Base-by-base conservation (phyloP, 1,140 invertebrate genomes). In the Bombus haemorrhoidalis region DNA sequence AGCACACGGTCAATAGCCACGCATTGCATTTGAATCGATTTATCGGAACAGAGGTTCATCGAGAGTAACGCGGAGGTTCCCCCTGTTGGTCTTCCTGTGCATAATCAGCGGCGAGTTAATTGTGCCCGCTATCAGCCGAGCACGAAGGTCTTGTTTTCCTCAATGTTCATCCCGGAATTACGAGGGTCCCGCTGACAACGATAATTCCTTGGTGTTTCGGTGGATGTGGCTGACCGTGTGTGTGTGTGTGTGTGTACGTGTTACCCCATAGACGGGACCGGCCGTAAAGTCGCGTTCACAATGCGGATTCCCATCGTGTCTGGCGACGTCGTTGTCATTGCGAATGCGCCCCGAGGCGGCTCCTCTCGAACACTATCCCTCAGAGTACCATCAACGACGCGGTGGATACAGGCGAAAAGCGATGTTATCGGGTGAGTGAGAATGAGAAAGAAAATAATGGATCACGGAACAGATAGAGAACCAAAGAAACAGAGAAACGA, bases 91-190 rank as follows among this genome's bases (percentile, higher is more conserved):
- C 76, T 83, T 79, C 64, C 79, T 73, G 82, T 64, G 79, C 66
- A 75, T 85, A 89, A 89, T 89, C 81, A 89, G 86, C 82, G 89
- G 62, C 84, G 75, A 90, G 89, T 90, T 90, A 89, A 90, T 90
- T 90, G 88, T 89, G 87, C 69, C 47, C 75, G 79, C 79, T 87
- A 84, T 75, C 57, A 76, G 74, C 81, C 22, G 12, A 39, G 66
- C 68, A 74, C 59, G 81, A 79, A 84, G 88, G 81, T 90, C 89
- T 87, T 90, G 89, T 90, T 90, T 90, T 90, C 89, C 86, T 79
- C 86, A 66, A 74, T 76, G 83, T 90, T 90, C 88, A 85, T 87
- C 78, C 68, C 77, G 78, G 89, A 90, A 90, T 90, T 90, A 90
- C 89, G 89, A 85, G 86, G 88, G 88, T 90, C 53, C 59, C 88